Evolutionary conservation across 1,140 invertebrate species (phyloP).

Genomic region (Drosophila ohnishii): DNA sequence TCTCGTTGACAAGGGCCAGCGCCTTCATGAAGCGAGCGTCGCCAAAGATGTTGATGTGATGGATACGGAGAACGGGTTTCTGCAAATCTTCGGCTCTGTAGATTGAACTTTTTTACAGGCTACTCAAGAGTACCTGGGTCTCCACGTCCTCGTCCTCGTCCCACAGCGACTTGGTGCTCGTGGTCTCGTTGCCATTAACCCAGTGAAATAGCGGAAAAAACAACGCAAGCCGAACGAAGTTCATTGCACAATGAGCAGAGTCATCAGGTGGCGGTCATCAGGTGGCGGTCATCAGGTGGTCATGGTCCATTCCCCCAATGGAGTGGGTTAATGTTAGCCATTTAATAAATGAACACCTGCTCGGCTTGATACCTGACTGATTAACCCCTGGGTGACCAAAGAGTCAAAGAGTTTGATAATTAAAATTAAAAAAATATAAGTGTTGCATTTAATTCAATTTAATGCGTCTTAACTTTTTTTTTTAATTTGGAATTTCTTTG

Average conservation of each 20-base stretch:
- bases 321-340: slow-evolving; percentile 4
- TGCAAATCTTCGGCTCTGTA: slow-evolving; percentile 7
- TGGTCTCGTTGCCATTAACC: slow-evolving; percentile 9
- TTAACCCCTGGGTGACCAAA: slow-evolving; percentile 2
- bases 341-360: slow-evolving; percentile 12
- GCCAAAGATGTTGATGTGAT: slow-evolving; percentile 38
- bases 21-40: slow-evolving; percentile 51
- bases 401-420: too few species aligned
- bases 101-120: rapidly evolving
- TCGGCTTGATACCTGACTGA: background rate
- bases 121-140: slow-evolving; percentile 2
- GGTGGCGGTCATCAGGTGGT: slow-evolving; percentile 10
- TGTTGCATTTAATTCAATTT: too few species aligned
- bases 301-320: background rate
- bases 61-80: slow-evolving; percentile 24
- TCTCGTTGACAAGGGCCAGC: slow-evolving; percentile 2
- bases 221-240: slow-evolving; percentile 11
- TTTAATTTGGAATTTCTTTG: too few species aligned
- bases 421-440: too few species aligned
- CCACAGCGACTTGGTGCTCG: slow-evolving; percentile 22
- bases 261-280: background rate
- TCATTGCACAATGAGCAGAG: slow-evolving; percentile 35
- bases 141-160: slow-evolving; percentile 22
- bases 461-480: too few species aligned
- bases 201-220: slow-evolving; percentile 15